A percentile compares a stretch with the other conserved stretches of the same genome.
Evolutionary conservation across 2,797 vertebrate species (phyloP).

Genomic region (Halcyon chelicuti): DNA sequence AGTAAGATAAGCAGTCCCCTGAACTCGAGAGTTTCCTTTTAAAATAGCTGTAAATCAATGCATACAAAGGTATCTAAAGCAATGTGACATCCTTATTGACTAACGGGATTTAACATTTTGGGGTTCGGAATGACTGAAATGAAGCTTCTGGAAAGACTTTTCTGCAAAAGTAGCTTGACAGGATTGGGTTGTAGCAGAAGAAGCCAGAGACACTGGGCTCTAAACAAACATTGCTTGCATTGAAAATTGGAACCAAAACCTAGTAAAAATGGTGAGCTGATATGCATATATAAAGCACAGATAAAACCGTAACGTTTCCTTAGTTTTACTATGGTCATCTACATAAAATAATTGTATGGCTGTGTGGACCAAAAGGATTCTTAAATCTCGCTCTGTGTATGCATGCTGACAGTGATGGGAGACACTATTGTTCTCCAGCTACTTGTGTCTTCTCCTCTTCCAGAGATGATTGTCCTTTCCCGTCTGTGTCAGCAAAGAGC

Average conservation of each 20-base stretch:
- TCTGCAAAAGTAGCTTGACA: neutral
- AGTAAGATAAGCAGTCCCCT: neutral
- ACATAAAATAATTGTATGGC: neutral
- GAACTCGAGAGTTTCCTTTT: neutral
- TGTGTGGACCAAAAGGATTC: neutral
- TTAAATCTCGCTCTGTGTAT: neutral
- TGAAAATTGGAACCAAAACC: neutral
- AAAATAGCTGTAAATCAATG: neutral
- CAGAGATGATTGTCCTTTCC: neutral
- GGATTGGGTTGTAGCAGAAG: neutral
- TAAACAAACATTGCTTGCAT: neutral
- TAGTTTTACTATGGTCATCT: neutral
- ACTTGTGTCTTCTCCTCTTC: neutral
- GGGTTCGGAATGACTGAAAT: neutral
- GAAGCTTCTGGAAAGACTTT: neutral
- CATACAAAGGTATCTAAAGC: neutral
- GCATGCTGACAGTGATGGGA: neutral
- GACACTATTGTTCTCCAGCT: neutral
- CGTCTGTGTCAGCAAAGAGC: neutral
- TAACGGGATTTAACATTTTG: neutral
- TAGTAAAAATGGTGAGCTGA: neutral
- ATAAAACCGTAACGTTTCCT: neutral
- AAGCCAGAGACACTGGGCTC: neutral
- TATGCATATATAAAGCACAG: neutral
- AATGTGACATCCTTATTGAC: neutral